Conservation (phyloP, 2,797 vertebrate genomes). For the Poecilia velifera region DNA sequence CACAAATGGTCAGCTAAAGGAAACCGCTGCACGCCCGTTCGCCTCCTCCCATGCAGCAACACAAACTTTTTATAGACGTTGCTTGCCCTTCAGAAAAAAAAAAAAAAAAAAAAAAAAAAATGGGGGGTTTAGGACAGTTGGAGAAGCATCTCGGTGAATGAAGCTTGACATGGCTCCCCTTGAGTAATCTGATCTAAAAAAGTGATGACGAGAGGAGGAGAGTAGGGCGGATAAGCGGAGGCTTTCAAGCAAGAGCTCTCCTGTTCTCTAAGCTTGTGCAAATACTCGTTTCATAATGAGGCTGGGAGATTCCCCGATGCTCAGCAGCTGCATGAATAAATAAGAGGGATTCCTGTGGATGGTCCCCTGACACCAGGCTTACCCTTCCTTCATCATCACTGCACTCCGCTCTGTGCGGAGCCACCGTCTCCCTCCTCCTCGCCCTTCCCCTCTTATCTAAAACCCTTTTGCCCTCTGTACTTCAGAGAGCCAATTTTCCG, state of each 20-base stretch:
- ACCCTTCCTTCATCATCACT: slow-evolving; percentile 49
- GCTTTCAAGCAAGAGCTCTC: slow-evolving; percentile 65
- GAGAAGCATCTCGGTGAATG: slow-evolving; percentile 64
- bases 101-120: not conserved
- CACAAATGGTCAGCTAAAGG: slow-evolving; percentile 31
- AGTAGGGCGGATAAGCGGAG: slow-evolving; percentile 68
- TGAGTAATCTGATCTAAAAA: slow-evolving; percentile 69
- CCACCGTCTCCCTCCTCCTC: slow-evolving; percentile 9
- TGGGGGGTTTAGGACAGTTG: slow-evolving; percentile 59
- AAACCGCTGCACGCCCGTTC: slow-evolving; percentile 36
- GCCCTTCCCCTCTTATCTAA: slow-evolving; percentile 11
- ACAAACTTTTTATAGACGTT: slow-evolving; percentile 48
- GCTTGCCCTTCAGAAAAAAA: slow-evolving; percentile 31
- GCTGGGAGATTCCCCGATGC: slow-evolving; percentile 70
- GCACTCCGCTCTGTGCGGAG: slow-evolving; percentile 15
- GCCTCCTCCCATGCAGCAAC: slow-evolving; percentile 25
- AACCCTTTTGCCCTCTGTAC: slow-evolving; percentile 32
- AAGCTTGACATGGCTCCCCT: slow-evolving; percentile 70
- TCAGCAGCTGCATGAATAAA: slow-evolving; percentile 72
- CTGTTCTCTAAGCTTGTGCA: slow-evolving; percentile 51
- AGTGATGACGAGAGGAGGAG: slow-evolving; percentile 50
- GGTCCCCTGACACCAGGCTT: slow-evolving; percentile 54
- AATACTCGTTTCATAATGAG: slow-evolving; percentile 71
- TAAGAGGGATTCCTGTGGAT: slow-evolving; percentile 67
- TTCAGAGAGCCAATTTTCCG: slow-evolving; percentile 62